These are phyloP conservation scores for Xestia rhomboidea DNA, from an alignment of 2,888 invertebrate genomes.

Conservation along the genomic window DNA sequence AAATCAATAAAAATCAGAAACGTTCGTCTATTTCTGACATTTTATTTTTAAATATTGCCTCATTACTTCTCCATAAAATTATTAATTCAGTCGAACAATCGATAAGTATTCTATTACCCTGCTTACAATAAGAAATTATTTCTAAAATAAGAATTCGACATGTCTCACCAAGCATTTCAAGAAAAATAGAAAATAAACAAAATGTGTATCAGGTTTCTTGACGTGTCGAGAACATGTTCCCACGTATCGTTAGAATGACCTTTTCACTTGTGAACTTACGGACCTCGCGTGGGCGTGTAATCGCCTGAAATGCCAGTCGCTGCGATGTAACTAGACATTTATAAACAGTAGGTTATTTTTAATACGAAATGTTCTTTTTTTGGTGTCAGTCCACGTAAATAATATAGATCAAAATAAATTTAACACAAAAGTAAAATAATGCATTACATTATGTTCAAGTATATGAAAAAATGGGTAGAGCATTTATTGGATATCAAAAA, in stretches of 20 bases:
- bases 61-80: not conserved
- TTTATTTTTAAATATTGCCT: not conserved
- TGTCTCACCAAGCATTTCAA: not conserved
- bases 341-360: not conserved
- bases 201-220: not conserved
- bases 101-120: not conserved
- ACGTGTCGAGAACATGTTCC: constrained; percentile 5
- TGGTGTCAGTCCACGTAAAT: not conserved
- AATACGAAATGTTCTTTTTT: constrained; percentile 1
- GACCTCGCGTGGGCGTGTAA: constrained; percentile 24
- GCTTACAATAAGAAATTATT: not conserved
- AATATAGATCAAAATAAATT: not conserved
- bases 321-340: constrained; percentile 20
- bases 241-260: constrained; percentile 8
- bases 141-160: not conserved
- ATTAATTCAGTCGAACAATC: not conserved
- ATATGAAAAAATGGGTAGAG: not conserved
- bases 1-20: not conserved
- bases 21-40: not conserved
- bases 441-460: too few relatives aligned
- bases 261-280: constrained; percentile 39
- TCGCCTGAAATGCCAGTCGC: constrained; percentile 26
- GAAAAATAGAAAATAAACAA: constrained; percentile 9
- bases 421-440: too few relatives aligned
- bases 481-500: not conserved